Evolutionary conservation across 2,797 vertebrate species (phyloP).

Genomic region (Pseudochirops corinnae): DNA sequence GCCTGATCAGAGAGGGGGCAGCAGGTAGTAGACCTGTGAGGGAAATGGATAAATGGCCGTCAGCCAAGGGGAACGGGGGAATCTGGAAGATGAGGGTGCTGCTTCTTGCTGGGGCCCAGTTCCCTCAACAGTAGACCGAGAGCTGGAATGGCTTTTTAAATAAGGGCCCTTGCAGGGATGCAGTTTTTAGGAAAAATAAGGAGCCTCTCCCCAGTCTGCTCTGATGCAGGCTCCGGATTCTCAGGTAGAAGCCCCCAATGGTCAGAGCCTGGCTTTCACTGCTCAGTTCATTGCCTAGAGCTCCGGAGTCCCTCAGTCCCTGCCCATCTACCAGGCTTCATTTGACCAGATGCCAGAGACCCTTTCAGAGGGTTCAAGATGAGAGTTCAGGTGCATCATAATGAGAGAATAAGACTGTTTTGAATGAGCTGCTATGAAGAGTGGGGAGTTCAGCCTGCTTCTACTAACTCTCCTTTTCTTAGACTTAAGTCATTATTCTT

Average conservation of each 20-base stretch:
- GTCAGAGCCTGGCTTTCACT: not conserved
- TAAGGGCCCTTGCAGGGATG: not conserved
- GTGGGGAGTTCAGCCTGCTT: not conserved
- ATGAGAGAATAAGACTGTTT: not conserved
- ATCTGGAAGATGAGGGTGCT: not conserved
- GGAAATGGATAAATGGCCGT: not conserved
- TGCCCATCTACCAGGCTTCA: not conserved
- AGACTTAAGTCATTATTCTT: not conserved
- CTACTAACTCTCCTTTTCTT: not conserved
- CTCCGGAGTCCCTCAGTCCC: not conserved
- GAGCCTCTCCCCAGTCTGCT: not conserved
- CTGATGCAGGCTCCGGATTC: not conserved
- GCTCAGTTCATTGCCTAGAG: not conserved
- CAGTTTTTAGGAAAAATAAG: not conserved
- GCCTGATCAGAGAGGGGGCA: not conserved
- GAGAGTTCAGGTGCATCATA: not conserved
- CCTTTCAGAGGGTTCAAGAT: not conserved
- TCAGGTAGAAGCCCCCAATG: not conserved
- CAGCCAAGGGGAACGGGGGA: too few species aligned
- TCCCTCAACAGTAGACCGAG: not conserved
- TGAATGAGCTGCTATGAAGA: not conserved
- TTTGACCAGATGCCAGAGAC: not conserved
- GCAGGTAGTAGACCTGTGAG: not conserved
- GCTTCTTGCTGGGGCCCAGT: not conserved
- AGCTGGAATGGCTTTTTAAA: not conserved